Base-by-base conservation (phyloP, 1,140 invertebrate genomes). In the Oreohelix idahoensis region DNA sequence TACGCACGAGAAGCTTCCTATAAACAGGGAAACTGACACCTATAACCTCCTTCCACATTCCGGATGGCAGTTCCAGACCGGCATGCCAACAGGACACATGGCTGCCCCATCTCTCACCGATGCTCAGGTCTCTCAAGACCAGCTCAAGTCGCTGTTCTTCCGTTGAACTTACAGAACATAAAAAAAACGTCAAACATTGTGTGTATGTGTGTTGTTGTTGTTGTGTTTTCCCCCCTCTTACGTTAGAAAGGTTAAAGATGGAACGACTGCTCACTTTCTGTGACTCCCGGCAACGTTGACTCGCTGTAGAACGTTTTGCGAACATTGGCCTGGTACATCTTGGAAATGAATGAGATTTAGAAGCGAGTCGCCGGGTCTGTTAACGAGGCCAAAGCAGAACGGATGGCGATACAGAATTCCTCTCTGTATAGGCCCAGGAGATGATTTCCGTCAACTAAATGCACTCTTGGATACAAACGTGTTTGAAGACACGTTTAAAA, bases 1-100 rank as follows among this genome's bases (percentile, higher is more conserved):
- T 23, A 58, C 10, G 51, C 51, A 58, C 51, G 51, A 58, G 51
- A 23, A 2, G 51, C 51, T 58, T 58, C 51, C 51, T 58, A 20
- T 58, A 58, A 58, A n/a, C n/a, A n/a, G n/a, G n/a, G n/a, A n/a
- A n/a, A 58, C 23, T 58, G 51, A 58, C 51, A 58, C 51, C 51
- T 5, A 26, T 11, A 20, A 58, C 51, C 51, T 58, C 51, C 51
- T 58, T 58, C 15, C 51, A 58, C 51, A 58, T 58, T 58, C 51
- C 51, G 20, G 51, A 58, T 58, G 51, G 51, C 51, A 58, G 51
- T 58, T 58, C 4, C 51, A 58, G 23, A 5, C 51, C 10, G 10
- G 51, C 17, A 26, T 58, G 4, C 51, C 51, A 58, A 5, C 51
- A 26, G 51, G 51, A 58, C 51, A 58, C 23, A 58, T 23, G 51